Base-by-base conservation (phyloP, 2,888 invertebrate species). In the Leptinotarsa tumamoca region DNA sequence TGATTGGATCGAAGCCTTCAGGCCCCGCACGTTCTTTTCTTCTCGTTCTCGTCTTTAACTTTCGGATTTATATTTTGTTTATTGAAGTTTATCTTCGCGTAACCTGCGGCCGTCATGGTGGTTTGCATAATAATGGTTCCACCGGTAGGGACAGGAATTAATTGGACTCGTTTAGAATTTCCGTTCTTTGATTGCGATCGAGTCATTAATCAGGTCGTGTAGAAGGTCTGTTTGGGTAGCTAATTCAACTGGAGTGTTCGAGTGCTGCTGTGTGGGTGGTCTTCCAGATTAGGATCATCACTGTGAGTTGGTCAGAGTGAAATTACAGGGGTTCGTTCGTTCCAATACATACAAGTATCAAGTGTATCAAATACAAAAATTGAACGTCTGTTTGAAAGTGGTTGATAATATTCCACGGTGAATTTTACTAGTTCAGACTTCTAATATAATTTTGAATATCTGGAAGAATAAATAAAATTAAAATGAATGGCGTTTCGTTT, bases 1-100 rank as follows among this genome's bases (percentile, higher is more conserved):
- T 85, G 84, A 85, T 85, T 85, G 84, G 84, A 83, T 84, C 82
- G 79, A 80, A 78, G 80, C 82, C 83, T 76, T 74, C 75, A 70
- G 83, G 83, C 80, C 66, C 71, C 78, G 78, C 69, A 56, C 56
- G 54, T 52, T 70, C 58, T 5, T 14, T 33, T n/a, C 66, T 50
- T 71, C 73, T 68, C 43, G 33, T n/a, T 23, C 68, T 66, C 71
- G 63, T 66, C 71, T 68, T 49, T 66, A 73, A 76, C 76, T 73
- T 76, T 73, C 68, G 51, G 70, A 76, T 76, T 73, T 71, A 68
- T 71, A 73, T 73, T 76, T 73, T 76, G 73, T 76, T 70, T 71
- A 76, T 76, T 71, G 63, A 72, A 75, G 75, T 71, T 72, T 67
- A 72, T 72, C 68, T 67, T 51, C 33, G 63, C 54, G 72, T 67